These are phyloP conservation scores for Tortricodes alternella DNA, from an alignment of 2,888 invertebrate species.

Conservation along the genomic window DNA sequence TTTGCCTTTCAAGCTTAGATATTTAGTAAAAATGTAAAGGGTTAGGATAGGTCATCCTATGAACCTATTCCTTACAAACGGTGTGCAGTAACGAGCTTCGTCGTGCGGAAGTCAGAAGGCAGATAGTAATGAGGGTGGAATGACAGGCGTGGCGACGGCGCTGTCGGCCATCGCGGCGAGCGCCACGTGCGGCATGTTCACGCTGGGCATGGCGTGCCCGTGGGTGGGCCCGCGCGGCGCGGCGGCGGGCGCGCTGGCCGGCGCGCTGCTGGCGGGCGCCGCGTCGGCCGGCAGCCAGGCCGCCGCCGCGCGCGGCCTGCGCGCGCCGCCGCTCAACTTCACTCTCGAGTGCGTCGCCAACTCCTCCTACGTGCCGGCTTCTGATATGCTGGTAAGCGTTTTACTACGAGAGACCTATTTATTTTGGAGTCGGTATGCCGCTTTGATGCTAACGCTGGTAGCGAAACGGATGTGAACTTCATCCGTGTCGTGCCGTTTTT, in stretches of 20 bases:
- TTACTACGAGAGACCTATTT: no score
- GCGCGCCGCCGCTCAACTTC: constrained; percentile 72
- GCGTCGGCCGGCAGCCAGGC: constrained; percentile 87
- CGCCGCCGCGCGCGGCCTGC: constrained; percentile 82
- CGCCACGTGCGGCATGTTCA: constrained; percentile 91
- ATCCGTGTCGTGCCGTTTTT: no score
- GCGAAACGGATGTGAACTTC: no score
- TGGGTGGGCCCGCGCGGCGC: constrained; percentile 89
- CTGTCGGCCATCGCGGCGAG: constrained; percentile 93
- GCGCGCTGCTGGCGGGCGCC: constrained; percentile 84
- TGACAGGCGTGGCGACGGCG: constrained; percentile 85
- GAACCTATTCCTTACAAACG: no score
- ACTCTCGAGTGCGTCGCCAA: constrained; percentile 54
- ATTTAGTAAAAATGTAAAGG: no score
- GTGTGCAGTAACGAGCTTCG: no score
- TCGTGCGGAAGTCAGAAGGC: no score
- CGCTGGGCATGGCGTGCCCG: constrained; percentile 91
- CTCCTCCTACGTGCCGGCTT: constrained; percentile 54
- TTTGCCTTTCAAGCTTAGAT: no score
- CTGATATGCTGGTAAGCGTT: constrained; percentile 64
- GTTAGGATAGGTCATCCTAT: no score
- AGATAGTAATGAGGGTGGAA: background rate
- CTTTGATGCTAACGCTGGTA: no score
- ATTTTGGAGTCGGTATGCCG: background rate
- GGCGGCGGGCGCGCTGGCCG: constrained; percentile 82